Base-by-base conservation (phyloP, 1,140 invertebrate species). In the Drosophila repleta region DNA sequence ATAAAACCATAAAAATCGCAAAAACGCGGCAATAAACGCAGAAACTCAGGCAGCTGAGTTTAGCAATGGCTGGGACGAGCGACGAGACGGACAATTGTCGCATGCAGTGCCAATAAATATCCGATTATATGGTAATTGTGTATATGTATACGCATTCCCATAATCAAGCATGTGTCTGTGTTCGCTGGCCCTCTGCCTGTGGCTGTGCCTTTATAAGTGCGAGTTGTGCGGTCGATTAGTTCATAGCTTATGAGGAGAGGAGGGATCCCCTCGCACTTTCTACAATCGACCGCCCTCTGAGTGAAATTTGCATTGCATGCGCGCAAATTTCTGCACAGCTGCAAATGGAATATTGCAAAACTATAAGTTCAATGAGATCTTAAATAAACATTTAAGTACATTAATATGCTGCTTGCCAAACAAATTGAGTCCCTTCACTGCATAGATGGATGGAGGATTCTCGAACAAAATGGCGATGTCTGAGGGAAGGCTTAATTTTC, bases 1-100 rank as follows among this genome's bases (percentile, higher is more conserved):
- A 87, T 90, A 81, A 90, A 85, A 73, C 82, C 87, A 85, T 90
- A 90, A 90, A 80, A 85, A 79, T 73, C 71, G 71, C 78, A 82
- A 89, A 76, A 89, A 63, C 71, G 84, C 77, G 76, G 74, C 74
- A 64, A 89, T 85, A 89, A 89, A 81, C 76, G 37, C 32, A 11
- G 61, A 24, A 20, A 61, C 61, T 37, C 29, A 17, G 70, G 63
- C 63, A 61, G 29, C 46, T n/a, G 39, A 48, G 29, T 58, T 41
- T 29, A 53, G 32, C 51, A 24, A 20, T 29, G 24, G 32, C 17
- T n/a, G n/a, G 1, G n/a, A 6, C 3, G 37, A 43, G 46, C 6
- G 45, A 68, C 18, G 45, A 56, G 39, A 62, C 45, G 71, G 69
- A 64, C 82, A 87, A 87, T 85, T 85, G 82, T 85, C 82, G 78